phyloP scores from a whole-genome alignment of 2,888 invertebrate species.

The Philopedon plagiatum region DNA sequence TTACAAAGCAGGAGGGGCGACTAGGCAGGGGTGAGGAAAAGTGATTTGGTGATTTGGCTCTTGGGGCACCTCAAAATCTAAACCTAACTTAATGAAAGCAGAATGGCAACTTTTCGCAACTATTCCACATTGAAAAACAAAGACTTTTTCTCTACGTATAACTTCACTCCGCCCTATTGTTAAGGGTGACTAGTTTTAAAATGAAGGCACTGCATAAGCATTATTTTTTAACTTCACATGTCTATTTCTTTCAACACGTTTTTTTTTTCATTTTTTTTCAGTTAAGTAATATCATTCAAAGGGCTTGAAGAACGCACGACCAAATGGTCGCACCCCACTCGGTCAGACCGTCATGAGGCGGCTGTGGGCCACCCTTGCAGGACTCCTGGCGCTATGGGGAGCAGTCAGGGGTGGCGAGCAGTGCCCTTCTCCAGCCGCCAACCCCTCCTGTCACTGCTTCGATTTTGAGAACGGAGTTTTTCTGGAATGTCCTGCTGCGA shows the following conservation, averaged over 20 bases:
- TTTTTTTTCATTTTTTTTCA: background rate
- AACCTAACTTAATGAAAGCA: no score
- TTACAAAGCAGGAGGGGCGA: no score
- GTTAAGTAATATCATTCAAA: background rate
- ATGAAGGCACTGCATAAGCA: no score
- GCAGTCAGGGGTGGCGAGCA: slow-evolving; percentile 61
- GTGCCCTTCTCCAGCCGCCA: slow-evolving; percentile 83
- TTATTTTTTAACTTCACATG: no score
- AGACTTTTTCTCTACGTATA: no score
- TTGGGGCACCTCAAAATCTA: no score
- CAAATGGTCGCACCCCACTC: background rate
- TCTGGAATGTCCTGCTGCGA: slow-evolving; percentile 90
- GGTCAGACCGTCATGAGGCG: slow-evolving; percentile 37
- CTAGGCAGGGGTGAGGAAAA: no score
- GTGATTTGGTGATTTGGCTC: no score
- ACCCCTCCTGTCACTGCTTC: slow-evolving; percentile 91
- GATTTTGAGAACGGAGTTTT: slow-evolving; percentile 93
- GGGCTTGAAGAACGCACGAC: background rate
- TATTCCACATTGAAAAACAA: no score
- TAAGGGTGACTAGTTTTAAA: no score
- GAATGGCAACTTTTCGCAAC: no score
- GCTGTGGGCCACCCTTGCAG: slow-evolving; percentile 34
- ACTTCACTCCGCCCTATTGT: no score
- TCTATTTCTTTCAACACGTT: background rate
- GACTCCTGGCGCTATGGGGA: slow-evolving; percentile 38